Evolutionary conservation across 1,140 invertebrate species (phyloP), one percentile per base, ranked within the genome.

Genomic region (Pteromalus puparum): DNA sequence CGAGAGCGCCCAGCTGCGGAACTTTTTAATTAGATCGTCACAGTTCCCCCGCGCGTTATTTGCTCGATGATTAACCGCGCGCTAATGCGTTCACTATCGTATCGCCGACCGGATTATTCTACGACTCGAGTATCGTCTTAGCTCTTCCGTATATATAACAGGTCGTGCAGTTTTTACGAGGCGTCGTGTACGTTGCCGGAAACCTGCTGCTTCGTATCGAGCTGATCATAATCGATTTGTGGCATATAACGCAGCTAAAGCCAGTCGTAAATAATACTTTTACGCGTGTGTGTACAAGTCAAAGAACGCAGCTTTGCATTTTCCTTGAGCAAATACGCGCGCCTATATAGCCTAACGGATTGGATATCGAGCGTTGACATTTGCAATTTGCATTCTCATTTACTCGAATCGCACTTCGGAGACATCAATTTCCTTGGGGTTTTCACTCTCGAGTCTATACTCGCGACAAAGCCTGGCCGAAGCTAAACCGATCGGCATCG

Each of bases 21-120:
- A 87, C 84, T 89, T 90, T 88, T 90, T 90, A 90, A 90, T 90
- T 90, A 87, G 79, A 89, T 87, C 87, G 48, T 18, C 76, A 73
- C 28, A n/a, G n/a, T n/a, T n/a, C 24, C 68, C 2, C 10, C 48
- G 18, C 26, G 24, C 61, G 18, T 21, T 75, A 65, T 76, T 86
- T 72, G 82, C 73, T 72, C 73, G 76, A 79, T 78, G 78, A 87
- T 86, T 73, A 85, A 87, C 78, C 68, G 74, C 30, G 76, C 79
- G 76, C 79, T 75, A 77, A 86, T 83, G 26, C 26, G 65, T 34
- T 34, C 3, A 34, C 30, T 34, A 34, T 34, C n/a, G n/a, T n/a
- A n/a, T n/a, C n/a, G n/a, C n/a, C n/a, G n/a, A n/a, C n/a, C n/a
- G n/a, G n/a, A n/a, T n/a, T n/a, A 34, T 34, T 4, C 30, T n/a